Evolutionary conservation across 2,113 vertebrate genomes (phyloP), one percentile per base, ranked within the genome.

Genomic region (Bagarius yarrelli): DNA sequence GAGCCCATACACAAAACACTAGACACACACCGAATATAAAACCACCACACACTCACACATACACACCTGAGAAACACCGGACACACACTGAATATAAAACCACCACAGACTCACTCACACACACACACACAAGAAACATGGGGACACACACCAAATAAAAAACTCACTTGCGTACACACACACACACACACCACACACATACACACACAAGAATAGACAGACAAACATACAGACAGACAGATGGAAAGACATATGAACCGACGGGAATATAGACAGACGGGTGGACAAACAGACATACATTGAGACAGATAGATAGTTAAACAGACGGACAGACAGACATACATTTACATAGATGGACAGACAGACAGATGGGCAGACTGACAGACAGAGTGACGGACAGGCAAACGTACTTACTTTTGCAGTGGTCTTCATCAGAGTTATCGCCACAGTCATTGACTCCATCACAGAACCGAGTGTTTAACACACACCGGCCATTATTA

Each of bases 401-500:
- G 19, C 16, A 4, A 59, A 50, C 40, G 64, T 50, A 87, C 80
- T 92, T 92, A 96, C 95, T 93, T 92, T 94, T 94, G 86, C 95
- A 96, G 69, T 92, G 90, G 8, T 90, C 66, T 85, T 96, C 95
- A 89, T 96, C 95, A 3, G 95, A 94, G 84, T 90, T 90, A 85
- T 96, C 95, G 5, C 93, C 94, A 61, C 95, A 96, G 83, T 96
- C 93, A 14, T 96, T 89, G 77, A 88, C 84, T 12, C 95, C 94
- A 78, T 96, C 92, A 71, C 95, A 96, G 23, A 95, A 88, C 86
- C 90, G 94, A 60, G 82, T 47, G 3, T 90, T 93, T n/a, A 89
- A 83, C 61, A 96, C 59, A 6, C 95, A 96, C 19, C 93, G 95
- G 13, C 86, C 93, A 79, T 95, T 95, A 78, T 87, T 90, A 69